These are phyloP conservation scores for Lathamus discolor DNA, from an alignment of 2,113 vertebrate genomes.

Conservation along the genomic window DNA sequence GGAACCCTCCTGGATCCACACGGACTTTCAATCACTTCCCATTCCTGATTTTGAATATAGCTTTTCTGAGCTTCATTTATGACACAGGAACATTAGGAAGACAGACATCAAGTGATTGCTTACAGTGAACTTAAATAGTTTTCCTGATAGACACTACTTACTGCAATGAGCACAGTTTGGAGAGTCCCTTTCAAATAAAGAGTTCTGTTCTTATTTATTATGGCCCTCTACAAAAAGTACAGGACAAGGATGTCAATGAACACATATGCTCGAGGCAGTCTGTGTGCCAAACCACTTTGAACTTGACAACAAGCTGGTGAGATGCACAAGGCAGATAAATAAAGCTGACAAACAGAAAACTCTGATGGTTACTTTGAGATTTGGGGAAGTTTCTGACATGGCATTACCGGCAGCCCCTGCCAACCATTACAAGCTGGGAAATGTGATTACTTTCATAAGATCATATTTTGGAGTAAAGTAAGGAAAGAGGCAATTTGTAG, in stretches of 20 bases:
- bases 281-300: neutral
- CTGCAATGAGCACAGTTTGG: neutral
- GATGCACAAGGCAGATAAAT: neutral
- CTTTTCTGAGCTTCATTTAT: neutral
- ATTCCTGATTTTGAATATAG: neutral
- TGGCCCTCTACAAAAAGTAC: neutral
- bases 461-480: neutral
- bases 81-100: neutral
- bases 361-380: neutral
- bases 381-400: neutral
- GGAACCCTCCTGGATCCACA: neutral
- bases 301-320: neutral
- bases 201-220: neutral
- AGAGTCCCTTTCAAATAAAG: neutral
- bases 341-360: neutral
- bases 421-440: neutral
- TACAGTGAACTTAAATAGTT: neutral
- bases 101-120: neutral
- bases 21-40: neutral
- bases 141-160: neutral
- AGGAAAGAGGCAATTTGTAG: neutral
- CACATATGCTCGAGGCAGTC: neutral
- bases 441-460: neutral
- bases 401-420: neutral
- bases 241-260: neutral